Conservation (phyloP, 2,888 invertebrate species). For the Cataglyphis altisquamis region DNA sequence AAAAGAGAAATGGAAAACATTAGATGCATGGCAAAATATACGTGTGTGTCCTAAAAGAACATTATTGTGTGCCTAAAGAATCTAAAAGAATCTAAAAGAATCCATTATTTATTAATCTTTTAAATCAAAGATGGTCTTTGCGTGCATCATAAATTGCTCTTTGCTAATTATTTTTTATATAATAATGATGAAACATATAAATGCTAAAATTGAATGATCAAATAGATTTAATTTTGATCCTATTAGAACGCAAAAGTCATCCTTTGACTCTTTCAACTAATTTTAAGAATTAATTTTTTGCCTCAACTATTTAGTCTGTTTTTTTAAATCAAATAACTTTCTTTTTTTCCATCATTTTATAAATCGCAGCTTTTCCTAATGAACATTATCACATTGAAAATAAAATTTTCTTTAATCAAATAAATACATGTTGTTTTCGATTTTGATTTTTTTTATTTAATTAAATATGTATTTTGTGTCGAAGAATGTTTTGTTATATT, state of each 20-base stretch:
- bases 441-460: no score
- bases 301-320: not conserved
- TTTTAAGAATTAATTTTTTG: not conserved
- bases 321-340: not conserved
- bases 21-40: not conserved
- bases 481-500: no score
- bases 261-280: not conserved
- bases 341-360: not conserved
- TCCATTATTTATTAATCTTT: not conserved
- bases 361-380: not conserved
- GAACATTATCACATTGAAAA: not conserved
- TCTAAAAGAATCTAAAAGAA: not conserved
- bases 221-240: not conserved
- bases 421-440: no score
- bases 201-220: not conserved
- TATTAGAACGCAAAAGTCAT: not conserved
- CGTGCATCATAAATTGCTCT: not conserved
- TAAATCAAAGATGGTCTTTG: not conserved
- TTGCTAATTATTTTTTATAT: not conserved
- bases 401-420: no score
- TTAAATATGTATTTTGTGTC: no score
- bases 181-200: not conserved
- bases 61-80: not conserved
- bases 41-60: not conserved
- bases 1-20: slow-evolving; percentile 51